A percentile compares a stretch with the other conserved stretches of the same genome.
Conservation (phyloP, 2,113 vertebrate species). For the Pycnonotus jocosus region DNA sequence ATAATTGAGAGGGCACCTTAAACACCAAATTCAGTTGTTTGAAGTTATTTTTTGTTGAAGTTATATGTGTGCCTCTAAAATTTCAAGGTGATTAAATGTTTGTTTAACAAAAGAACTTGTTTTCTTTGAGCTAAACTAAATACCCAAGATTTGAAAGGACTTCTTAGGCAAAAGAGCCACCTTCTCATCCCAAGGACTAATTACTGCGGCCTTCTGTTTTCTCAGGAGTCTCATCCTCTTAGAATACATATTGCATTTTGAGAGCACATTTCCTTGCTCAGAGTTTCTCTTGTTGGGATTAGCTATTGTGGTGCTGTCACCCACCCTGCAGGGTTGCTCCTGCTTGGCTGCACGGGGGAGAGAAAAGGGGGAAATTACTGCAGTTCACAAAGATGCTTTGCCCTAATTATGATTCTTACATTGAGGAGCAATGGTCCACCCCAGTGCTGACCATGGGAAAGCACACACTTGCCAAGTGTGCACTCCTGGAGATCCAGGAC, state of each 20-base stretch:
- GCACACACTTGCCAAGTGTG: not conserved
- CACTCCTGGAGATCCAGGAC: not conserved
- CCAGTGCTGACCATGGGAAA: not conserved
- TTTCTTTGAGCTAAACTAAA: conserved; percentile 43
- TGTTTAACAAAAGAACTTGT: conserved; percentile 8
- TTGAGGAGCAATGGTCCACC: not conserved
- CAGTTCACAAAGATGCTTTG: not conserved
- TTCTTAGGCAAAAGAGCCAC: not conserved
- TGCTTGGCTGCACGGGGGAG: not conserved
- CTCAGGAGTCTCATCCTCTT: not conserved
- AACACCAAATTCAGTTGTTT: not conserved
- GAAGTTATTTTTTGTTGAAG: not conserved
- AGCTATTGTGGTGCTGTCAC: conserved; percentile 21
- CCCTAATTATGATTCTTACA: not conserved
- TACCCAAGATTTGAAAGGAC: not conserved
- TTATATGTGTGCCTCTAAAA: not conserved
- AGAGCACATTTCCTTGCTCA: not conserved
- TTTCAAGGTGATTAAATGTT: not conserved
- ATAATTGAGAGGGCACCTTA: not conserved
- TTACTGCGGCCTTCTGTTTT: conserved; percentile 3
- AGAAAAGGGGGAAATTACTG: not conserved
- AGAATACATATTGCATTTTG: conserved; percentile 26
- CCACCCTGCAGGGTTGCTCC: not conserved
- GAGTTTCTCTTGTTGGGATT: conserved; percentile 23
- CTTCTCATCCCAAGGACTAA: not conserved